phyloP scores from a whole-genome alignment of 1,140 invertebrate genomes.

The Cardiocondyla obscurior region DNA sequence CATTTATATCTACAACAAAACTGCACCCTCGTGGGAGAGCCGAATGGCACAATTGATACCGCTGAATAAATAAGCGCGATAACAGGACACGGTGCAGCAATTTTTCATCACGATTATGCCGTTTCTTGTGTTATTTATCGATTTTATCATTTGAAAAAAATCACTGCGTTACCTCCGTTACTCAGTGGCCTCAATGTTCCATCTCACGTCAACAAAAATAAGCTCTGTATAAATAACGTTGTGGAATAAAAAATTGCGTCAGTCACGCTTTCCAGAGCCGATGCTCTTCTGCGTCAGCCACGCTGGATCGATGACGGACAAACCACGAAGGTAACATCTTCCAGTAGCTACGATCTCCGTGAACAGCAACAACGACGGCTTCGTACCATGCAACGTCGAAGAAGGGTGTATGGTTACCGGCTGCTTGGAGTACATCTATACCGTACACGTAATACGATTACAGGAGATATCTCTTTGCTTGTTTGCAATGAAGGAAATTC shows the following conservation, averaged over 20 bases:
- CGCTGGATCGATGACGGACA: constrained; percentile 89
- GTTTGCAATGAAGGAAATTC: constrained; percentile 9
- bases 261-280: constrained; percentile 45
- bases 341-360: constrained; percentile 94
- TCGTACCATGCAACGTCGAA: constrained; percentile 89
- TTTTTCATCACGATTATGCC: not conserved
- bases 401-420: constrained; percentile 93
- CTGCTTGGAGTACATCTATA: constrained; percentile 86
- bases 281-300: constrained; percentile 86
- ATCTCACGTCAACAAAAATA: constrained; percentile 30
- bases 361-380: constrained; percentile 93
- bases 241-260: constrained; percentile 33
- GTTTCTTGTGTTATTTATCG: not conserved
- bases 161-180: not conserved
- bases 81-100: not conserved
- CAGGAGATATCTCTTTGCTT: constrained; percentile 47
- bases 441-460: constrained; percentile 54
- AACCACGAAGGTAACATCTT: constrained; percentile 91
- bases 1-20: constrained; percentile 15
- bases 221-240: constrained; percentile 35
- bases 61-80: not conserved
- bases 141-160: not conserved
- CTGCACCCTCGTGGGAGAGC: not conserved
- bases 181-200: constrained; percentile 1
- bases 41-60: not conserved